phyloP scores from a whole-genome alignment of 2,888 invertebrate genomes.

The Alviniconcha strummeri region DNA sequence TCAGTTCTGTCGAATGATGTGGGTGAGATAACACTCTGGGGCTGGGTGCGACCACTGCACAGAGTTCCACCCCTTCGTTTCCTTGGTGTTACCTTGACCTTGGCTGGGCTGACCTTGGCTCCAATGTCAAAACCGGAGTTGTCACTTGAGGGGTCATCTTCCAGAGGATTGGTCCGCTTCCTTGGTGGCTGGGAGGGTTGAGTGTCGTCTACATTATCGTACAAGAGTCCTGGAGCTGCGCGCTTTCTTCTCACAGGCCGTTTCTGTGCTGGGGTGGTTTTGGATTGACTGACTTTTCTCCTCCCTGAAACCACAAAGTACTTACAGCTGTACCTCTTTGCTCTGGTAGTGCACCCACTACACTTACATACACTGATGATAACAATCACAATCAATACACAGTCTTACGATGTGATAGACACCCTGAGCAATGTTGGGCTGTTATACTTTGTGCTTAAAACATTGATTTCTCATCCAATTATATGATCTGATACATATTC shows the following conservation, averaged over 20 bases:
- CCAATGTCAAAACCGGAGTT: not conserved
- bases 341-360: not conserved
- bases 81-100: not conserved
- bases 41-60: not conserved
- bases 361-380: not conserved
- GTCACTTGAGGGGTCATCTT: not conserved
- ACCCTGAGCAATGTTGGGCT: no score
- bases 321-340: not conserved
- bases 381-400: not conserved
- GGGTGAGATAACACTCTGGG: not conserved
- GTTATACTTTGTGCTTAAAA: no score
- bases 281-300: constrained; percentile 7
- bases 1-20: not conserved
- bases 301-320: not conserved
- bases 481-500: no score
- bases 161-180: not conserved
- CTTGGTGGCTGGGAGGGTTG: not conserved
- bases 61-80: not conserved
- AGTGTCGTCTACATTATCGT: constrained; percentile 1
- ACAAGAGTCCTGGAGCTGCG: not conserved
- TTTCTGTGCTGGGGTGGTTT: not conserved
- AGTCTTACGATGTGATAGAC: not conserved
- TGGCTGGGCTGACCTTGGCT: not conserved
- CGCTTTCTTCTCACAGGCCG: not conserved
- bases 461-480: no score